Percentiles rank a stretch among this genome's conserved stretches.
These are phyloP conservation scores for Gallinago undulata DNA, from an alignment of 2,113 vertebrate species.

Conservation along the genomic window DNA sequence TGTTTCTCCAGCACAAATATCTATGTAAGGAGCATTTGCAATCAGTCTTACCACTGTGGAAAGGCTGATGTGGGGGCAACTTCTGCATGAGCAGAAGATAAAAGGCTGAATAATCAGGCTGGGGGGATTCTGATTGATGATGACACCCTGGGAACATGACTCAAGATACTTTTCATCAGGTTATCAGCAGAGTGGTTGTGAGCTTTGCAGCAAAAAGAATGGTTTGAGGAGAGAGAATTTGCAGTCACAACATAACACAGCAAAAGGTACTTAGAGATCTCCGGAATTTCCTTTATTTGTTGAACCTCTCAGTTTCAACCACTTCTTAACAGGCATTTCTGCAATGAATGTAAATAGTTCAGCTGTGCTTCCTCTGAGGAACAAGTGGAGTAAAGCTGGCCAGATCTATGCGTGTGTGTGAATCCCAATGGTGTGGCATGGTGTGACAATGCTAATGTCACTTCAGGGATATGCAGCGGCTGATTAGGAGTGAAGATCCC, in stretches of 20 bases:
- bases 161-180: background rate
- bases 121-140: background rate
- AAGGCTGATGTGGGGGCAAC: background rate
- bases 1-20: background rate
- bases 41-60: background rate
- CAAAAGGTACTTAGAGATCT: background rate
- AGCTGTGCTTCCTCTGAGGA: background rate
- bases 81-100: background rate
- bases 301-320: background rate
- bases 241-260: background rate
- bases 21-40: background rate
- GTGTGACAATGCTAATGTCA: background rate
- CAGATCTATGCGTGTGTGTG: background rate
- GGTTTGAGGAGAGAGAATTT: background rate
- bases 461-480: fast-evolving
- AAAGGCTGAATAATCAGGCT: background rate
- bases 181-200: background rate
- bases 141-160: background rate
- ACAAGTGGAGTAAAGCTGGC: background rate
- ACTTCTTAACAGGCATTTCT: background rate
- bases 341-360: background rate
- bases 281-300: conserved; percentile 7
- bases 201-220: background rate
- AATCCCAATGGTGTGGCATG: background rate
- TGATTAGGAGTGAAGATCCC: background rate